Conservation (phyloP, 2,888 invertebrate species). For the Hipparchia semele region DNA sequence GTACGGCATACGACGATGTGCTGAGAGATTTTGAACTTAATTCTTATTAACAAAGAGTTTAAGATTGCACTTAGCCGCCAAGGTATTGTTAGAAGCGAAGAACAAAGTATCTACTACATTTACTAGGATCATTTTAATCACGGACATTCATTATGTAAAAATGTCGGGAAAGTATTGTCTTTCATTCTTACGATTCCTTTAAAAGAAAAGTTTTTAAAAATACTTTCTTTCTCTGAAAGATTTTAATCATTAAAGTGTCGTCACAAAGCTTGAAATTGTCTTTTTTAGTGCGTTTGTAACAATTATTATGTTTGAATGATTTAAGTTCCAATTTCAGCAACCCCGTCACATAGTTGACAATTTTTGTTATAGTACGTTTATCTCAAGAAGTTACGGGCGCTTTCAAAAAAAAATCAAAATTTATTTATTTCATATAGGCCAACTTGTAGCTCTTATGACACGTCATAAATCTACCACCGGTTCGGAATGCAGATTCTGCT, state of each 20-base stretch:
- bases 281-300: background rate
- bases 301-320: too few species aligned
- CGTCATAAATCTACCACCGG: too few species aligned
- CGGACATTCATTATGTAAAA: conserved; percentile 24
- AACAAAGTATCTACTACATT: conserved; percentile 21
- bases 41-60: background rate
- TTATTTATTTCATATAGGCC: too few species aligned
- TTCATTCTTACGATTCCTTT: background rate
- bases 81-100: conserved; percentile 14
- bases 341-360: too few species aligned
- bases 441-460: too few species aligned
- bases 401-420: too few species aligned
- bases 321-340: too few species aligned
- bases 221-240: conserved; percentile 2
- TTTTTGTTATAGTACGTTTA: too few species aligned
- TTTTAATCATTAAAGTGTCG: conserved; percentile 3
- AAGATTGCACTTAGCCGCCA: background rate
- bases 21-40: conserved; percentile 7
- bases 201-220: background rate
- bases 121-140: conserved; percentile 23
- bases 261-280: background rate
- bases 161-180: conserved; percentile 19
- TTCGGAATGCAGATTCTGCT: too few species aligned
- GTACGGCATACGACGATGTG: background rate
- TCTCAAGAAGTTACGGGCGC: too few species aligned